phyloP scores from a whole-genome alignment of 2,888 invertebrate genomes.

The Eulithis prunata region DNA sequence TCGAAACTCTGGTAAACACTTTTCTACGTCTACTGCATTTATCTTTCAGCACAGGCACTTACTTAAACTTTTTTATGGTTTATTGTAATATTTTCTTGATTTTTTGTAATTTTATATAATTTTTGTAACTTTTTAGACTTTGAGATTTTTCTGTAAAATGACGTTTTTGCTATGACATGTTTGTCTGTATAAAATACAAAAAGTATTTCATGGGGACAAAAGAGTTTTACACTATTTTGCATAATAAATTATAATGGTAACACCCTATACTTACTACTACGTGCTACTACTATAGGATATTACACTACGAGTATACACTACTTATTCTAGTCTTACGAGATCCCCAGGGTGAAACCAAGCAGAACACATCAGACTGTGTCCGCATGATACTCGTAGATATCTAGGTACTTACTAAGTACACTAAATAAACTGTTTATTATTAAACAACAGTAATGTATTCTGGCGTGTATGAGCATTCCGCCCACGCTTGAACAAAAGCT shows the following conservation, averaged over 20 bases:
- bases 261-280: too few species aligned
- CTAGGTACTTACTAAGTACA: constrained; percentile 7
- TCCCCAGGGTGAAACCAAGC: neutral
- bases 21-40: neutral
- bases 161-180: constrained; percentile 4
- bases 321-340: too few species aligned
- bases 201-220: neutral
- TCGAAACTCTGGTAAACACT: too few species aligned
- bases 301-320: too few species aligned
- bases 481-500: constrained; percentile 56
- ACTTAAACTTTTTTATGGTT: constrained; percentile 20
- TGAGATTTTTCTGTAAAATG: constrained; percentile 24
- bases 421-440: constrained; percentile 49
- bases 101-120: constrained; percentile 19
- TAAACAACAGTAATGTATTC: constrained; percentile 53
- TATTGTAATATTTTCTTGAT: constrained; percentile 11
- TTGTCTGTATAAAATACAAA: neutral
- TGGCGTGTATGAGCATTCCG: constrained; percentile 54
- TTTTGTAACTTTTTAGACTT: constrained; percentile 34
- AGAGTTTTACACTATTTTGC: neutral
- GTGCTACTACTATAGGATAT: too few species aligned
- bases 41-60: neutral
- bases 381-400: constrained; percentile 1
- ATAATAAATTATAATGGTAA: too few species aligned
- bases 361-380: neutral